Conservation (phyloP, 2,113 vertebrate genomes). For the human (Homo sapiens) region DNA sequence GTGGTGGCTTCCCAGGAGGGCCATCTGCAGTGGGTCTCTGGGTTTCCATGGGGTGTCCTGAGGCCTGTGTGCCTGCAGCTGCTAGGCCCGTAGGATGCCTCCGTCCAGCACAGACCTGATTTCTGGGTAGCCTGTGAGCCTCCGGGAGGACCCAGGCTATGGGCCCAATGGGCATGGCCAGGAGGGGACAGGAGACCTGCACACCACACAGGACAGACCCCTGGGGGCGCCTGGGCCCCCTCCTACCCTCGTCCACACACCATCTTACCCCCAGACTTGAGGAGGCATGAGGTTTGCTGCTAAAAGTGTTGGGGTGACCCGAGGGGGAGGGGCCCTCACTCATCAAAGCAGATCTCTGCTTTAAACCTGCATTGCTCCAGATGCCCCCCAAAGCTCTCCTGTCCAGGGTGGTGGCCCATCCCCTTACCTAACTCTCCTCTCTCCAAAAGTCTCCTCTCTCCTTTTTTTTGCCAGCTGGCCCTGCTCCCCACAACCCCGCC, state of each 20-base stretch:
- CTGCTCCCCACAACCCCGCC: neutral
- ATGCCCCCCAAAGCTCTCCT: neutral
- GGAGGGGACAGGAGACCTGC: neutral
- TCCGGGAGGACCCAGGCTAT: neutral
- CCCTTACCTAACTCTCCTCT: neutral
- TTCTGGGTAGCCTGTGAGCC: too few relatives aligned
- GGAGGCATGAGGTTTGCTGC: too few relatives aligned
- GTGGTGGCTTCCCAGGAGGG: neutral
- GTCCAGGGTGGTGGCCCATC: neutral
- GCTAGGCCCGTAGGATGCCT: accelerated
- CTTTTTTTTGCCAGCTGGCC: neutral
- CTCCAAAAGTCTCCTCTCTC: neutral
- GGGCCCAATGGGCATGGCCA: too few relatives aligned
- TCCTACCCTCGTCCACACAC: neutral
- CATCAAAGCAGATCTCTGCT: neutral
- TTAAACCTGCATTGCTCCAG: neutral
- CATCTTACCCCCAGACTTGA: neutral
- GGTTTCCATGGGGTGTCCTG: neutral
- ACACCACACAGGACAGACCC: neutral
- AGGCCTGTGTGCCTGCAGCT: neutral
- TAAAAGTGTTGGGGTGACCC: neutral
- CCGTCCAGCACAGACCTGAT: accelerated
- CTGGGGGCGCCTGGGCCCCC: accelerated
- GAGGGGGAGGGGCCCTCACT: neutral
- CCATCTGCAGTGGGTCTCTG: neutral